phyloP scores from a whole-genome alignment of 2,797 vertebrate genomes.

The Tympanoctomys barrerae region DNA sequence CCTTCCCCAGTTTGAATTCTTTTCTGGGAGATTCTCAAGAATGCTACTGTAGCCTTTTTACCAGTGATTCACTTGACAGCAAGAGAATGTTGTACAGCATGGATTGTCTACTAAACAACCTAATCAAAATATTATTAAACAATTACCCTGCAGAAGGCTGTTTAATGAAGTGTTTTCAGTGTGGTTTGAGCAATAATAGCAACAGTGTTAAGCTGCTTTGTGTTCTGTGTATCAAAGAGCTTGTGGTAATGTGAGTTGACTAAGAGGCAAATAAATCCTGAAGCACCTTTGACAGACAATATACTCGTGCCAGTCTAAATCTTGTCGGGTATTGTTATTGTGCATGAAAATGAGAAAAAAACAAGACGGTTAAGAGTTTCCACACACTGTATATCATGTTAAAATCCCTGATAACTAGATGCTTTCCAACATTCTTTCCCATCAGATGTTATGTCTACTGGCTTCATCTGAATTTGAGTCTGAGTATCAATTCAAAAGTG shows the following conservation, averaged over 20 bases:
- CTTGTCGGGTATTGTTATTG: constrained; percentile 80
- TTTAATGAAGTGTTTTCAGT: constrained; percentile 94
- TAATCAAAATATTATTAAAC: constrained; percentile 94
- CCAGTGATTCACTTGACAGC: constrained; percentile 82
- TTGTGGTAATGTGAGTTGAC: constrained; percentile 86
- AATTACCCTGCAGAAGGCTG: constrained; percentile 91
- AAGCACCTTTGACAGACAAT: constrained; percentile 86
- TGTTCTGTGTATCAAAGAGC: constrained; percentile 90
- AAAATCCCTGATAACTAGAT: constrained; percentile 66
- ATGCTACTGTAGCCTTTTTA: constrained; percentile 80
- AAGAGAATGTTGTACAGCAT: constrained; percentile 86
- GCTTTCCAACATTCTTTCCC: constrained; percentile 40
- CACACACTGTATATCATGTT: constrained; percentile 57
- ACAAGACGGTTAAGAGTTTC: constrained; percentile 74
- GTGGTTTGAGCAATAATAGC: constrained; percentile 91
- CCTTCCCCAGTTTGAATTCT: neutral
- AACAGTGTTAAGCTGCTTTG: constrained; percentile 89
- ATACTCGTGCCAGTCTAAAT: constrained; percentile 84
- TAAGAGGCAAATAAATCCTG: constrained; percentile 86
- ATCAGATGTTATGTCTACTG: neutral
- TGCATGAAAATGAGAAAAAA: constrained; percentile 81
- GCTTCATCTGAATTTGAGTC: constrained; percentile 66
- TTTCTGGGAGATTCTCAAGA: constrained; percentile 48
- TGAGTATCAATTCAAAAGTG: constrained; percentile 56
- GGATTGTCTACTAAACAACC: constrained; percentile 89